These are phyloP conservation scores for Idaea straminata DNA, from an alignment of 2,888 invertebrate genomes.

Conservation along the genomic window DNA sequence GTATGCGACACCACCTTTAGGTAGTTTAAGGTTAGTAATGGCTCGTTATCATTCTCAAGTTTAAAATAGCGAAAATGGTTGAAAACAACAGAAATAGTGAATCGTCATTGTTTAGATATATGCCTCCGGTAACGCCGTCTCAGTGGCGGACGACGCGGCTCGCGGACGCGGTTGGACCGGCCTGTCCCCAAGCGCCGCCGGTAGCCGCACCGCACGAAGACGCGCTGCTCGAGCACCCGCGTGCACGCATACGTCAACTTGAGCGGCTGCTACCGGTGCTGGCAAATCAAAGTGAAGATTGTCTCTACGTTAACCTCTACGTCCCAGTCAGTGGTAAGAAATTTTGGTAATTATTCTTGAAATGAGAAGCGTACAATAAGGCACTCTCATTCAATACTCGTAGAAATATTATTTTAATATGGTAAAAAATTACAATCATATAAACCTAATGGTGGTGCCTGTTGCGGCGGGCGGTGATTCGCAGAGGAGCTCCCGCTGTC, in stretches of 20 bases:
- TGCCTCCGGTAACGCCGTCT: conserved; percentile 96
- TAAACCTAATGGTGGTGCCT: conserved; percentile 31
- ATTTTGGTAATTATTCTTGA: neutral
- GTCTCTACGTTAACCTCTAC: conserved; percentile 97
- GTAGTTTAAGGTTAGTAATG: conserved; percentile 86
- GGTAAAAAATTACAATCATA: conserved; percentile 15
- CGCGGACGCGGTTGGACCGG: conserved; percentile 90
- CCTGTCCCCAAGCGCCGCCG: conserved; percentile 90
- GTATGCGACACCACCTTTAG: conserved; percentile 95
- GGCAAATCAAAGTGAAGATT: conserved; percentile 97
- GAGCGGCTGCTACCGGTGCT: conserved; percentile 91
- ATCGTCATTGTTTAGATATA: conserved; percentile 81
- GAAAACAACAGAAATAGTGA: neutral
- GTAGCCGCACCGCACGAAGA: conserved; percentile 74
- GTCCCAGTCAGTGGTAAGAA: conserved; percentile 85
- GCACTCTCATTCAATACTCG: neutral
- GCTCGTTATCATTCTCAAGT: neutral
- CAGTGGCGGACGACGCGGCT: conserved; percentile 90
- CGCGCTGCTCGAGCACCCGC: conserved; percentile 87
- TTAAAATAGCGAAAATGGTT: neutral
- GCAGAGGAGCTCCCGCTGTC: conserved; percentile 41
- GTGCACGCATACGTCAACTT: conserved; percentile 90
- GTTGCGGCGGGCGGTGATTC: conserved; percentile 41
- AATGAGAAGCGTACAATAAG: neutral
- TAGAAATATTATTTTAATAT: neutral